Base-by-base conservation (phyloP, 2,888 invertebrate genomes). In the Sesamia inferens region DNA sequence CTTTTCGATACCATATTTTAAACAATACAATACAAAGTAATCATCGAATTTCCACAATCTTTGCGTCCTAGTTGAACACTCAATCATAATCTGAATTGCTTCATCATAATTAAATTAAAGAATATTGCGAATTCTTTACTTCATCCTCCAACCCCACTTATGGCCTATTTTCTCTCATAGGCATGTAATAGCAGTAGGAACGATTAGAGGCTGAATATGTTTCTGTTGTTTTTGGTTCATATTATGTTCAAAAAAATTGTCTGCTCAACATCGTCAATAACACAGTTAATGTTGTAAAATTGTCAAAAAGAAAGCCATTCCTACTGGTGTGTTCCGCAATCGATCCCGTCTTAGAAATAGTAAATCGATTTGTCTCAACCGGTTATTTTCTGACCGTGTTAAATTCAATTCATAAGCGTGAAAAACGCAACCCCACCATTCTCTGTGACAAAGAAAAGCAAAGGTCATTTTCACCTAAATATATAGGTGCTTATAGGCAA, bases 371-470 rank as follows among this genome's bases (percentile, higher is more conserved):
- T 24, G 24, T 42, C 22, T n/a, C 51, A n/a, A 44, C 22, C 39
- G 5, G 14, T 48, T 19, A 64, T 48, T n/a, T n/a, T 48, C 51
- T 48, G 55, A 55, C 48, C 48, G 55, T 42, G 55, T 69, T 55
- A 57, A 59, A 62, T 70, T 63, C 2, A 54, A 42, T 61, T 51
- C 39, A 42, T 58, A 16, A 14, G 39, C 66, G 66, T 63, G 76
- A 67, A 68, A 65, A 77, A 66, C 57, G 19, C 16, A 47, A 54
- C 69, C 48, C 58, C 59, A 16, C 59, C n/a, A 31, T 31, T 65
- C 1, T 57, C 14, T 16, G n/a, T 10, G 6, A 59, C 57, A 64
- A 74, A 73, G 57, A 73, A 73, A 74, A 66, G 16, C 31, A 68
- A 69, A 66, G 16, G 44, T n/a, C 55, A 42, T 51, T 54, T 47